Evolutionary conservation across 1,140 invertebrate genomes (phyloP).

Genomic region (Heliothis subflexa): DNA sequence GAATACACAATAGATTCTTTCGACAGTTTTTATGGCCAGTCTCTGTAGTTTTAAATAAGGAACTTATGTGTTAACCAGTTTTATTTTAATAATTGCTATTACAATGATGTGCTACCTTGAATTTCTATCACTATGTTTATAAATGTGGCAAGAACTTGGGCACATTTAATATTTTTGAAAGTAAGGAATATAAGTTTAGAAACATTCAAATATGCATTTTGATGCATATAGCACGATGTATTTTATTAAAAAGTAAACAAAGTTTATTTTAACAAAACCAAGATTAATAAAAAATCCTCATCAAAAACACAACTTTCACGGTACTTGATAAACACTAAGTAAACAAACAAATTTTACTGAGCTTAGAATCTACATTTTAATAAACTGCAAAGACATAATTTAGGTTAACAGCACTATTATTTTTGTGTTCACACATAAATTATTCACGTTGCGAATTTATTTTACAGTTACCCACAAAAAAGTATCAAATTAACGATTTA

Average conservation of each 20-base stretch:
- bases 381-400: not conserved
- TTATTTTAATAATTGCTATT: not conserved
- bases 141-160: no score
- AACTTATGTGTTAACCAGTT: not conserved
- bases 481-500: slow-evolving; percentile 54
- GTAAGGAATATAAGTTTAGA: no score
- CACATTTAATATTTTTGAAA: no score
- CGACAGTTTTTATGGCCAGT: no score
- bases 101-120: no score
- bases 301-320: no score
- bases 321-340: no score
- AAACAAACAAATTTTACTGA: not conserved
- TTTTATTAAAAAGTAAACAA: not conserved
- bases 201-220: no score
- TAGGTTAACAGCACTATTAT: not conserved
- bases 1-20: no score
- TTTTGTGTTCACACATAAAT: not conserved
- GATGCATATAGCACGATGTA: no score
- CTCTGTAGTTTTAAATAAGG: no score
- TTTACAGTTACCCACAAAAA: slow-evolving; percentile 2
- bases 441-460: not conserved
- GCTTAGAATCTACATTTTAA: not conserved
- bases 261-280: not conserved
- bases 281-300: not conserved
- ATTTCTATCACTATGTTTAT: no score